Evolutionary conservation across 2,888 invertebrate species (phyloP), one percentile per base, ranked within the genome.

Genomic region (Eurois occulta): DNA sequence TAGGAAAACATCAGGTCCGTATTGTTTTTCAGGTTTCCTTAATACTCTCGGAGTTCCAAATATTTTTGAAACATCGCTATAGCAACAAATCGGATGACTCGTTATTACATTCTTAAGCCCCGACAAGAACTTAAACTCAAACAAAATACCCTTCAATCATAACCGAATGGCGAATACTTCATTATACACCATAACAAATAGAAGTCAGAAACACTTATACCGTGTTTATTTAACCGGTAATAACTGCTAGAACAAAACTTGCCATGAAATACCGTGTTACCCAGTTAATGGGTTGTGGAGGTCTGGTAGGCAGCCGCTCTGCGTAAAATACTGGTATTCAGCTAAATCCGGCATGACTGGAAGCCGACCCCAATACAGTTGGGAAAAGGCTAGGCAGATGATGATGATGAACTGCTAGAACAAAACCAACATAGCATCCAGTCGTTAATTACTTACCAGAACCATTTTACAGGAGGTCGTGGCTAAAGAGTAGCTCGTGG

Each of bases 391-490:
- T n/a, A n/a, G n/a, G n/a, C n/a, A n/a, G n/a, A n/a, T n/a, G n/a
- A n/a, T n/a, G n/a, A n/a, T n/a, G n/a, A n/a, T n/a, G n/a, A 67
- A 73, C 64, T 68, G 80, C 64, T 71, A 80, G 77, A 67, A 84
- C 52, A 52, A 76, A 62, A 46, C 8, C n/a, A 55, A 87, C 72
- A 82, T 87, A 85, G 75, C 87, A 80, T 81, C 65, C 46, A 85
- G 52, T 80, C 78, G 89, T 79, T 91, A 90, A 90, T 89, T 86
- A 78, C 71, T 55, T 78, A 75, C 81, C 84, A 79, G 81, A 83
- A 86, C 80, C 65, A 77, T 77, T 88, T 85, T 91, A 94, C 94
- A 91, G 94, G n/a, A n/a, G n/a, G n/a, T n/a, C n/a, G n/a, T n/a
- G n/a, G n/a, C n/a, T n/a, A n/a, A n/a, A n/a, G n/a, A n/a, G n/a